Evolutionary conservation across 2,113 vertebrate genomes (phyloP).

Genomic region (Hemiscyllium ocellatum): DNA sequence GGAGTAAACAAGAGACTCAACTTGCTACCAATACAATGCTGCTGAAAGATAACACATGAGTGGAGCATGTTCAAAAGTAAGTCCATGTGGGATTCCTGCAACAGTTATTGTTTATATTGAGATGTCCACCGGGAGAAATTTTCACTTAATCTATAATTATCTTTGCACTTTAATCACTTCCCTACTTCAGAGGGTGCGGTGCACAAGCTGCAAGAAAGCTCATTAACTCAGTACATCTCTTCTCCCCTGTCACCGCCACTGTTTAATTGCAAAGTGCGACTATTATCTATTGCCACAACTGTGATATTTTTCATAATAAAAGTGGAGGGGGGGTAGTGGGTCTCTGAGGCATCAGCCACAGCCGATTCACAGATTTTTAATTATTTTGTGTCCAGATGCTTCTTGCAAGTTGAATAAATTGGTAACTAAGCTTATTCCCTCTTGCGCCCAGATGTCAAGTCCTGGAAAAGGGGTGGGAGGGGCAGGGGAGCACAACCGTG

Average conservation of each 20-base stretch:
- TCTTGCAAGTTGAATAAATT: conserved; percentile 73
- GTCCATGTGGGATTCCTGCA: conserved; percentile 44
- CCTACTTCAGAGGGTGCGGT: conserved; percentile 63
- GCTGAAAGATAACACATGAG: conserved; percentile 39
- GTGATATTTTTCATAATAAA: conserved; percentile 77
- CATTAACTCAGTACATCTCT: conserved; percentile 88
- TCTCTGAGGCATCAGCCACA: conserved; percentile 62
- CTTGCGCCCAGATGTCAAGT: conserved; percentile 30
- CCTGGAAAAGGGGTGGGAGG: neutral
- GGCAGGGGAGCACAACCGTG: neutral
- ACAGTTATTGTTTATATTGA: conserved; percentile 57
- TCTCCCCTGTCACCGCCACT: conserved; percentile 75
- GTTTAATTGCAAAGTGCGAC: conserved; percentile 89
- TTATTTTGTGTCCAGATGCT: conserved; percentile 78
- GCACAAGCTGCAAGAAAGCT: conserved; percentile 75
- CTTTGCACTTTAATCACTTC: conserved; percentile 71
- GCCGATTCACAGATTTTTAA: conserved; percentile 68
- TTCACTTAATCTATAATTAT: conserved; percentile 81
- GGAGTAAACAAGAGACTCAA: conserved; percentile 54
- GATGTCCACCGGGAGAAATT: conserved; percentile 60
- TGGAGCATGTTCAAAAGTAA: conserved; percentile 43
- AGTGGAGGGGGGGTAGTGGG: conserved; percentile 52
- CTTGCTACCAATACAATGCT: conserved; percentile 33
- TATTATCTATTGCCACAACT: conserved; percentile 78
- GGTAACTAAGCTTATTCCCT: conserved; percentile 68